These are phyloP conservation scores for Heliconius hewitsoni DNA, from an alignment of 1,140 invertebrate genomes.

Conservation along the genomic window DNA sequence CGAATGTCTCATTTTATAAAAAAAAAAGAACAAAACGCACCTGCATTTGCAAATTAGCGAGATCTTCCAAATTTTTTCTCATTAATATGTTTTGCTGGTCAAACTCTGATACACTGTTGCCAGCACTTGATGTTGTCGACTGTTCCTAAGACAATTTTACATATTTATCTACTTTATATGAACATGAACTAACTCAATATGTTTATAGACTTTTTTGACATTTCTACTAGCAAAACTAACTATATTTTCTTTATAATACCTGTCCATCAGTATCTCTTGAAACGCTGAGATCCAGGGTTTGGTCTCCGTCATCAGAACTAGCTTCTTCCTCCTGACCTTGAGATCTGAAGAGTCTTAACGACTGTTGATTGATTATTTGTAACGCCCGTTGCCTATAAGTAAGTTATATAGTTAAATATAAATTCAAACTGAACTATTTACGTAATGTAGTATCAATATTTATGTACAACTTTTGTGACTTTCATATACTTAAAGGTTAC, in stretches of 20 bases:
- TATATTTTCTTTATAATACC: conserved; percentile 50
- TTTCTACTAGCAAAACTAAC: too few relatives aligned
- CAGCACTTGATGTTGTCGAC: conserved; percentile 77
- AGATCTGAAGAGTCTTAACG: conserved; percentile 68
- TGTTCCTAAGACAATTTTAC: conserved; percentile 59
- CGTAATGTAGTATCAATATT: neutral
- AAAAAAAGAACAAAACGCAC: conserved; percentile 36
- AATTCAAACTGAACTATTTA: neutral
- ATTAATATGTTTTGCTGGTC: conserved; percentile 77
- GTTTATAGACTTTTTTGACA: too few relatives aligned
- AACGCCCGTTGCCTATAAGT: conserved; percentile 68
- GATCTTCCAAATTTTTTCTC: conserved; percentile 79
- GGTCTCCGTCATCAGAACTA: conserved; percentile 80
- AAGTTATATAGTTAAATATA: neutral
- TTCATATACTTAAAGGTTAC: conserved; percentile 37
- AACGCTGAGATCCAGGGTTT: conserved; percentile 79
- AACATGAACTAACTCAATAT: neutral
- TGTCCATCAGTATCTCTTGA: conserved; percentile 79
- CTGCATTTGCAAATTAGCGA: conserved; percentile 80
- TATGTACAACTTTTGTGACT: too few relatives aligned
- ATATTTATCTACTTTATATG: conserved; percentile 1
- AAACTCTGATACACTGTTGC: conserved; percentile 78
- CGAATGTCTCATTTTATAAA: neutral
- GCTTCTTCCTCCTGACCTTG: conserved; percentile 71
- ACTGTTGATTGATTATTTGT: conserved; percentile 75